Base-by-base conservation (phyloP, 2,888 invertebrate genomes). In the Stenurella melanura region DNA sequence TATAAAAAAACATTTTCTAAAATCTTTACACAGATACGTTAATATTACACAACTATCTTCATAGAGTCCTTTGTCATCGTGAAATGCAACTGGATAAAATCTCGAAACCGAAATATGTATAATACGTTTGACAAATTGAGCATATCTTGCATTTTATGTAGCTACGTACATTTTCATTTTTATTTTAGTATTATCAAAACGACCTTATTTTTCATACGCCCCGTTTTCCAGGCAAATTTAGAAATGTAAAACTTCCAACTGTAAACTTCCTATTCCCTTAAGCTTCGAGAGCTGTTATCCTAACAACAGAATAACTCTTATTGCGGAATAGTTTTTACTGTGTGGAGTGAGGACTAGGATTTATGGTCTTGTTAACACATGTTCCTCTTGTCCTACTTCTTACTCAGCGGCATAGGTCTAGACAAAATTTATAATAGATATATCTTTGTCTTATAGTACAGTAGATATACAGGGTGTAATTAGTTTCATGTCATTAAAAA, bases 301-400 rank as follows among this genome's bases (percentile, higher is more conserved):
- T 50, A 50, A 50, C n/a, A 50, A 15, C 50, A 50, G 50, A 50
- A 50, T 50, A n/a, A 3, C 42, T 12, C 12, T 15, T n/a, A 17
- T 5, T 50, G 30, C 7, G 30, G 30, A 34, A 34, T 34, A n/a
- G n/a, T 50, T 12, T n/a, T 5, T 50, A 50, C n/a, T n/a, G 50
- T 50, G 50, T n/a, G 15, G n/a, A 50, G 50, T 50, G 3, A 12
- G 15, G 50, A n/a, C n/a, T 6, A 50, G 5, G 50, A 50, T 50
- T 50, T 50, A 50, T 50, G 15, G 50, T n/a, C 50, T 50, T n/a
- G 50, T 50, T 50, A 50, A 50, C 50, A 50, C 50, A 50, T 50
- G n/a, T 50, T n/a, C 7, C 50, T 15, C 50, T 12, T 50, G 12
- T 50, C n/a, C 50, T 50, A 15, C 50, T 50, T 50, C 50, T 12